These are phyloP conservation scores for Garra rufa DNA, from an alignment of 2,113 vertebrate species.

Conservation along the genomic window DNA sequence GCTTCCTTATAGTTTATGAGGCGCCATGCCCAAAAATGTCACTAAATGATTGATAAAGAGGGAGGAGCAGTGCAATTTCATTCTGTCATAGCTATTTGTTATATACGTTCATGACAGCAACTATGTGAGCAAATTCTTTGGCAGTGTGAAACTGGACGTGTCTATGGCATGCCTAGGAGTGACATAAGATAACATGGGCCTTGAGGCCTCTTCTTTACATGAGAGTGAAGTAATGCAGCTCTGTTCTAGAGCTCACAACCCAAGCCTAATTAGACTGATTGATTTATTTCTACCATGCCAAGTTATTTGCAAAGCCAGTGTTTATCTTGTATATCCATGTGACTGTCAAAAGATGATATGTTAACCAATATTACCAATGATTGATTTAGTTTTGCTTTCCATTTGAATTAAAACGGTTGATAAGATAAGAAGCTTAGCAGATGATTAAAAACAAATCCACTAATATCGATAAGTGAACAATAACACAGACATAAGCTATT, in stretches of 20 bases:
- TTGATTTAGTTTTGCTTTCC: neutral
- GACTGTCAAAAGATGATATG: neutral
- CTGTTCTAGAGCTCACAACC: neutral
- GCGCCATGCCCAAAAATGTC: neutral
- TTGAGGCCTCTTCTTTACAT: neutral
- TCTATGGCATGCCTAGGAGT: neutral
- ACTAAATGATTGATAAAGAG: neutral
- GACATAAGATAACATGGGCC: neutral
- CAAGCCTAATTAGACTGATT: slow-evolving; percentile 6
- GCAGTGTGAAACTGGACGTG: neutral
- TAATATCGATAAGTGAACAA: neutral
- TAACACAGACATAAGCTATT: neutral
- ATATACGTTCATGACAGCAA: neutral
- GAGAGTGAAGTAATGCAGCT: slow-evolving; percentile 2
- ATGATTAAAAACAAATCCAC: neutral
- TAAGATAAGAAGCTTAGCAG: neutral
- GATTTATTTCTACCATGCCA: neutral
- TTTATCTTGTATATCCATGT: neutral
- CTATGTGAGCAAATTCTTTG: neutral
- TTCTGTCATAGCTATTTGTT: neutral
- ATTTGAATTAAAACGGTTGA: neutral
- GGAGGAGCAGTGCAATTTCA: neutral
- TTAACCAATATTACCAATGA: neutral
- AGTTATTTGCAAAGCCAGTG: neutral
- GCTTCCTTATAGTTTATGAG: neutral